Conservation (phyloP, 2,888 invertebrate genomes). For the Leptura quadrifasciata region DNA sequence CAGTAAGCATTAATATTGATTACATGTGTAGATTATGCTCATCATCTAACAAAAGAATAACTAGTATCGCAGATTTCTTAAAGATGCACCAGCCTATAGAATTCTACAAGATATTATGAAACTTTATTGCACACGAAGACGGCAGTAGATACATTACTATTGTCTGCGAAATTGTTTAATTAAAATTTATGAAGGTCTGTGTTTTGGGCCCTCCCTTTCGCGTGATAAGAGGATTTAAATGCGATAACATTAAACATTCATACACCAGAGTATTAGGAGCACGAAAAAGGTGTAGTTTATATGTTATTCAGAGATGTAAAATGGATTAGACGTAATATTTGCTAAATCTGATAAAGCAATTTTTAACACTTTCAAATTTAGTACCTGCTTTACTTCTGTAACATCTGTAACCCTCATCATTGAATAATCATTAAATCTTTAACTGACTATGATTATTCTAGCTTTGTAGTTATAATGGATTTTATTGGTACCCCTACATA, state of each 20-base stretch:
- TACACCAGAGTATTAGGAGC: slow-evolving; percentile 17
- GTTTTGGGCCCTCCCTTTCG: slow-evolving; percentile 51
- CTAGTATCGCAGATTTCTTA: background rate
- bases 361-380: no score
- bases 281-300: slow-evolving; percentile 19
- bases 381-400: no score
- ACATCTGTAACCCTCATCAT: no score
- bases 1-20: no score
- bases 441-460: no score
- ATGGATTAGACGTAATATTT: background rate
- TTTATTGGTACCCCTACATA: no score
- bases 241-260: slow-evolving; percentile 50
- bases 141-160: slow-evolving; percentile 36
- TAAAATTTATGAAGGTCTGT: slow-evolving; percentile 57
- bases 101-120: background rate
- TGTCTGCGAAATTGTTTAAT: slow-evolving; percentile 56
- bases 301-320: background rate
- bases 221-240: slow-evolving; percentile 53
- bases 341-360: background rate
- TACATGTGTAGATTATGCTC: background rate
- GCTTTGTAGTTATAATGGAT: no score
- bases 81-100: background rate
- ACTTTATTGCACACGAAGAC: slow-evolving; percentile 38
- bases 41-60: background rate
- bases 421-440: no score